Conservation (phyloP, 2,888 invertebrate species). For the Stenodera caucasica region DNA sequence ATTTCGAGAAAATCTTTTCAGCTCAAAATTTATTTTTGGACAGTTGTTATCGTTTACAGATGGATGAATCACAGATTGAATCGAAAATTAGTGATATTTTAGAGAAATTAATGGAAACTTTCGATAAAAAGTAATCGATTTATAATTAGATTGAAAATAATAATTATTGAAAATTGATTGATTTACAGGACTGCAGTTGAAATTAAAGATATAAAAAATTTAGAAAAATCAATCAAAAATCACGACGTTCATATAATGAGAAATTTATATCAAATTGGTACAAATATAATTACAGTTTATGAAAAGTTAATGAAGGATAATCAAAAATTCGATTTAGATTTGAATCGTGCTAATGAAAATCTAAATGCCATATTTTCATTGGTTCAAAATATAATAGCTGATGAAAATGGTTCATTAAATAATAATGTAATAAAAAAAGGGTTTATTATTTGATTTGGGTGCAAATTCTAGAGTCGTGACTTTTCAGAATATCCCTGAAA, state of each 20-base stretch:
- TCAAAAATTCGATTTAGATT: constrained; percentile 38
- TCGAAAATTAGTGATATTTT: constrained; percentile 64
- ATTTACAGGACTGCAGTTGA: constrained; percentile 60
- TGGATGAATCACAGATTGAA: constrained; percentile 64
- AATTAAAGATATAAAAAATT: constrained; percentile 60
- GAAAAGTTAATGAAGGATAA: constrained; percentile 44
- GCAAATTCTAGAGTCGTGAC: neutral
- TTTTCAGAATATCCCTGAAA: neutral
- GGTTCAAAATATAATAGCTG: constrained; percentile 30
- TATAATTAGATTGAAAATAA: neutral
- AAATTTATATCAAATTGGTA: constrained; percentile 45
- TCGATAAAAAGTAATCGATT: constrained; percentile 63
- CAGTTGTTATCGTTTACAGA: constrained; percentile 67
- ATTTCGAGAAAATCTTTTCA: constrained; percentile 64
- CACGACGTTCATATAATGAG: constrained; percentile 50
- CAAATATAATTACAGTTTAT: constrained; percentile 43
- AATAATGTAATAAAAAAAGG: neutral
- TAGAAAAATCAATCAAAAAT: constrained; percentile 59
- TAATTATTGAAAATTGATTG: neutral
- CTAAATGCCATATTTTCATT: constrained; percentile 36
- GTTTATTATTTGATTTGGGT: neutral
- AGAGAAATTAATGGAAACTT: constrained; percentile 64
- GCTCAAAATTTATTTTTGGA: constrained; percentile 67
- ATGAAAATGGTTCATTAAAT: constrained; percentile 12
- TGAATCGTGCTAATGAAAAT: constrained; percentile 33